Conservation (phyloP, 2,797 vertebrate species). For the Carapus acus region DNA sequence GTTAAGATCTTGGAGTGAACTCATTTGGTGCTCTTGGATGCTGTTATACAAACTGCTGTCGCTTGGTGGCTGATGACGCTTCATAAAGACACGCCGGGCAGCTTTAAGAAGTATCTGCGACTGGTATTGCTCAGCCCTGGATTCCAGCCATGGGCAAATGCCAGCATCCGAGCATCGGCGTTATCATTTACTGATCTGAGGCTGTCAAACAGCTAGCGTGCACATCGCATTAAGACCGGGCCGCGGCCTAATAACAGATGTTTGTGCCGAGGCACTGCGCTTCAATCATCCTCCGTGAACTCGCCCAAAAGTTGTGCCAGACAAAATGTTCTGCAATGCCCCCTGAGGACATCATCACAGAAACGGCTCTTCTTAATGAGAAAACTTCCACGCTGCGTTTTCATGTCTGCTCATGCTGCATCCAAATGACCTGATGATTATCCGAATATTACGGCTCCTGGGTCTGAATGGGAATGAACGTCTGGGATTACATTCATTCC, state of each 20-base stretch:
- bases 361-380: slow-evolving; percentile 16
- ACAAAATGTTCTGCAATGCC: slow-evolving; percentile 31
- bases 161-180: too few species aligned
- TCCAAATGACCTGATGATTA: slow-evolving; percentile 19
- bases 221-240: slow-evolving; percentile 19
- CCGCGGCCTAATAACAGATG: slow-evolving; percentile 14
- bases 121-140: slow-evolving; percentile 24
- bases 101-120: slow-evolving; percentile 17
- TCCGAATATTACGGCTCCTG: slow-evolving; percentile 1
- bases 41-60: slow-evolving; percentile 7
- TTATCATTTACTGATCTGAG: slow-evolving; percentile 35
- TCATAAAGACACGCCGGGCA: slow-evolving; percentile 13
- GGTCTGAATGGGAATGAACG: not conserved
- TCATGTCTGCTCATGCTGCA: slow-evolving; percentile 14
- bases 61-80: not conserved
- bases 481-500: too few species aligned
- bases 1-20: not conserved
- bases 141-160: too few species aligned
- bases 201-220: slow-evolving; percentile 34
- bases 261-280: slow-evolving; percentile 31
- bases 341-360: slow-evolving; percentile 15
- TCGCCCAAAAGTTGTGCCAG: slow-evolving; percentile 25
- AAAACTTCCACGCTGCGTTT: slow-evolving; percentile 16
- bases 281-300: slow-evolving; percentile 31
- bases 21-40: slow-evolving; percentile 19